phyloP scores from a whole-genome alignment of 2,797 vertebrate genomes.

The Pelobates cultripes region DNA sequence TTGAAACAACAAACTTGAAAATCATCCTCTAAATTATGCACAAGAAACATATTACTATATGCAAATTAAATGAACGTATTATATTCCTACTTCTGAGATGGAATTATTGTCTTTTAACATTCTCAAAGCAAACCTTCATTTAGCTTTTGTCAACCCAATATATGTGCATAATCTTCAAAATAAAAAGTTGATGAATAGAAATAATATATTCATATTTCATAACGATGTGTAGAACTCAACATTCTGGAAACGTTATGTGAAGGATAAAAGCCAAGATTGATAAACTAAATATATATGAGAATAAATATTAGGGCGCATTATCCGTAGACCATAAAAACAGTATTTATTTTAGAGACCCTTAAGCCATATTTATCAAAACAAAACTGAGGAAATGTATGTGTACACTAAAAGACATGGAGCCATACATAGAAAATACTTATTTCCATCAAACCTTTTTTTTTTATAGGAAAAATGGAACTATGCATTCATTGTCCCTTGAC shows the following conservation, averaged over 20 bases:
- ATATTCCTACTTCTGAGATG: conserved; percentile 11
- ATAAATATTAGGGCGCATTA: background rate
- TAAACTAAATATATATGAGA: background rate
- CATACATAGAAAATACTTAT: too few relatives aligned
- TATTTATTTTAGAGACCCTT: too few relatives aligned
- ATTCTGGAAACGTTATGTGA: background rate
- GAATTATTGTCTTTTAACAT: conserved; percentile 35
- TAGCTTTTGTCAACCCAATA: conserved; percentile 31
- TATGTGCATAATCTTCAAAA: conserved; percentile 14
- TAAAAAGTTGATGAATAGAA: background rate
- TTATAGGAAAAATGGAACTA: too few relatives aligned
- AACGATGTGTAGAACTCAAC: background rate
- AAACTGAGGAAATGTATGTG: too few relatives aligned
- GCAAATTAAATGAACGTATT: conserved; percentile 19
- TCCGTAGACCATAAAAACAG: too few relatives aligned
- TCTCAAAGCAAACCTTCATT: conserved; percentile 17
- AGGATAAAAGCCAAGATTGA: background rate
- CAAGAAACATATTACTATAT: conserved; percentile 6
- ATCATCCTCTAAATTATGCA: background rate
- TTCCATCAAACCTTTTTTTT: too few relatives aligned
- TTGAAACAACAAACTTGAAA: conserved; percentile 22
- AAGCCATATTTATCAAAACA: too few relatives aligned
- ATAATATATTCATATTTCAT: background rate
- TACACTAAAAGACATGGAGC: too few relatives aligned
- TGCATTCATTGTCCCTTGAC: too few relatives aligned